These are phyloP conservation scores for Silurus glanis DNA, from an alignment of 2,113 vertebrate genomes.

Conservation along the genomic window DNA sequence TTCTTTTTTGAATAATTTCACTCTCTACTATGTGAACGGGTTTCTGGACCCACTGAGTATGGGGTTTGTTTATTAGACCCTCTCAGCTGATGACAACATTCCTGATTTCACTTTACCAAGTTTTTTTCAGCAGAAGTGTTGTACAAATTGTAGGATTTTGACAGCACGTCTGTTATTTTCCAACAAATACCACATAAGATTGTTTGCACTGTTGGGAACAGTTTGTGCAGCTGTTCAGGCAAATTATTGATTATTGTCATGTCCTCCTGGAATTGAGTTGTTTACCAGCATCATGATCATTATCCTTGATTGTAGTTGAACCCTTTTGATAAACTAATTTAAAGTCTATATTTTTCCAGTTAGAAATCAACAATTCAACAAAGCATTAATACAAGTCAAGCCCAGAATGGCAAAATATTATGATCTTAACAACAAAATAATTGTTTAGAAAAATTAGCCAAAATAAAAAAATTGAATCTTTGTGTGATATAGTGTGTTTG, in stretches of 20 bases:
- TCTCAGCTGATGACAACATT: not conserved
- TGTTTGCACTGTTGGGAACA: not conserved
- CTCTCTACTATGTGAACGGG: not conserved
- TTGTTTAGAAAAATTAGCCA: too few relatives aligned
- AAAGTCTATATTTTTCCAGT: not conserved
- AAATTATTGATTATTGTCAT: not conserved
- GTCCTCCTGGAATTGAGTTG: not conserved
- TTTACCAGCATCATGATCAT: not conserved
- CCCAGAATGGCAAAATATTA: too few relatives aligned
- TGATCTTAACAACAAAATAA: too few relatives aligned
- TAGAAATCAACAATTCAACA: not conserved
- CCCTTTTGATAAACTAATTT: not conserved
- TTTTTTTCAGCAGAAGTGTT: not conserved
- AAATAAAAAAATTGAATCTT: too few relatives aligned
- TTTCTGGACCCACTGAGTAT: not conserved
- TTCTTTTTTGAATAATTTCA: too few relatives aligned
- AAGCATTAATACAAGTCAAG: too few relatives aligned
- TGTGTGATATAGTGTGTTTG: not conserved
- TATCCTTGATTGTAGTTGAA: not conserved
- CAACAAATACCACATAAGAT: not conserved
- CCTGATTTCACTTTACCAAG: not conserved
- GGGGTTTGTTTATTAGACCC: not conserved
- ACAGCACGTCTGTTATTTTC: not conserved
- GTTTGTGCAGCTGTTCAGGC: conserved; percentile 11
- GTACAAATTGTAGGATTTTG: not conserved